Conservation (phyloP, 2,113 vertebrate genomes). For the Stigmatopora argus region DNA sequence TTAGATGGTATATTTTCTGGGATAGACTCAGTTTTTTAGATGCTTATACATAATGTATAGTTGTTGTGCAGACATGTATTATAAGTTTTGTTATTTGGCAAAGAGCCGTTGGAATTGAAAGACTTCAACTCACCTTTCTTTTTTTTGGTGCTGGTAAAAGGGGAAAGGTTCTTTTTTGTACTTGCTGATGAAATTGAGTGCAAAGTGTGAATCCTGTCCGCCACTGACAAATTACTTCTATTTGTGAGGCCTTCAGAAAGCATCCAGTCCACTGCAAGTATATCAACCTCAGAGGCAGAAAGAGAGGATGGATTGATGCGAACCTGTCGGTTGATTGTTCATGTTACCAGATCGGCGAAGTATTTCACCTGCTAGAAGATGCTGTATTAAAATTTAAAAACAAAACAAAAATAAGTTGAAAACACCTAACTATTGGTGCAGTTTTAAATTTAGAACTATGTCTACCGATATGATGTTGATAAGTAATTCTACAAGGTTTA, state of each 20-base stretch:
- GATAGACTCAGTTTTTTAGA: too few species aligned
- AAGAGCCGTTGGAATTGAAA: constrained; percentile 4
- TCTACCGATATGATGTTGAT: neutral
- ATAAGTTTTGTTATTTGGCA: neutral
- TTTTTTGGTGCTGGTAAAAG: constrained; percentile 15
- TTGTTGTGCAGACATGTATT: neutral
- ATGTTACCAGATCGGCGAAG: constrained; percentile 11
- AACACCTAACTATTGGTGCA: neutral
- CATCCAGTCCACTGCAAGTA: constrained; percentile 20
- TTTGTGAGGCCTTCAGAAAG: constrained; percentile 43
- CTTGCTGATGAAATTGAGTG: constrained; percentile 37
- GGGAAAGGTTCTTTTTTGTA: constrained; percentile 20
- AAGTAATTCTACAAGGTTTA: neutral
- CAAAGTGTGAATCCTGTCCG: constrained; percentile 33
- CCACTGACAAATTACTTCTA: constrained; percentile 50
- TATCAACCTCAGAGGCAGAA: constrained; percentile 21
- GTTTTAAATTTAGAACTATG: neutral
- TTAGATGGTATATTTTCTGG: too few species aligned
- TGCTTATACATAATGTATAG: neutral
- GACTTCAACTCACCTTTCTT: constrained; percentile 21
- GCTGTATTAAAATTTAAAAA: neutral
- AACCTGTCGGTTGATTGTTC: constrained; percentile 34
- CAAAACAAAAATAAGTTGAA: neutral
- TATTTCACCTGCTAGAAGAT: too few species aligned
- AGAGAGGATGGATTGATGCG: constrained; percentile 28